Evolutionary conservation across 2,888 invertebrate species (phyloP), one percentile per base, ranked within the genome.

Genomic region (Apomyelois bistriatella): DNA sequence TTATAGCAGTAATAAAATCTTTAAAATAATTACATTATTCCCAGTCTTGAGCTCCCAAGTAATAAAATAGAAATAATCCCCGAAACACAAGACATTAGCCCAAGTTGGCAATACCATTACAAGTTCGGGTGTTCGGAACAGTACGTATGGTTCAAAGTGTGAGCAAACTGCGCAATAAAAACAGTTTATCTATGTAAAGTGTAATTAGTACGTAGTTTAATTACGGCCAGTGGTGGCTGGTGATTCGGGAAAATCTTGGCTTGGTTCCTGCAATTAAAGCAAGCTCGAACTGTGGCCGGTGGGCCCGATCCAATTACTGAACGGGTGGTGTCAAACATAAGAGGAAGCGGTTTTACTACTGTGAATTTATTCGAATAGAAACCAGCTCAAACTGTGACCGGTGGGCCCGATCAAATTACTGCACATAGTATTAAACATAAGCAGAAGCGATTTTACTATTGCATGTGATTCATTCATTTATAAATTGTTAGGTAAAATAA

Each of bases 161-260:
- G 62, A 60, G 69, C 68, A 74, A 76, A 68, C 62, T 65, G 62
- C 59, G 69, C 68, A 74, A 76, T 78, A 80, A 80, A 79, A 81
- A 74, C 76, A 70, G 76, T 77, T 78, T 77, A 75, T 78, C 72
- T 66, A 66, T 67, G 70, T 73, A 76, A 79, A 79, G 72, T 77
- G 82, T 85, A 85, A 85, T 85, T 82, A 85, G 82, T 82, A 81
- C 79, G 79, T 83, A 80, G 83, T 82, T 79, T 85, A 87, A 86
- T 85, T 85, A 82, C 76, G 61, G 60, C 52, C 69, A 58, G 74
- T 66, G 63, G 64, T 62, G 65, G 65, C 68, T 68, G 79, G 79
- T 72, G 83, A 80, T 83, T 83, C 75, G 74, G 78, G 65, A 72
- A 71, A 79, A 77, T 85, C 85, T 86, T 86, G 86, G 86, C 85